These are phyloP conservation scores for Cavia porcellus DNA, from an alignment of 2,113 vertebrate genomes.

Conservation along the genomic window DNA sequence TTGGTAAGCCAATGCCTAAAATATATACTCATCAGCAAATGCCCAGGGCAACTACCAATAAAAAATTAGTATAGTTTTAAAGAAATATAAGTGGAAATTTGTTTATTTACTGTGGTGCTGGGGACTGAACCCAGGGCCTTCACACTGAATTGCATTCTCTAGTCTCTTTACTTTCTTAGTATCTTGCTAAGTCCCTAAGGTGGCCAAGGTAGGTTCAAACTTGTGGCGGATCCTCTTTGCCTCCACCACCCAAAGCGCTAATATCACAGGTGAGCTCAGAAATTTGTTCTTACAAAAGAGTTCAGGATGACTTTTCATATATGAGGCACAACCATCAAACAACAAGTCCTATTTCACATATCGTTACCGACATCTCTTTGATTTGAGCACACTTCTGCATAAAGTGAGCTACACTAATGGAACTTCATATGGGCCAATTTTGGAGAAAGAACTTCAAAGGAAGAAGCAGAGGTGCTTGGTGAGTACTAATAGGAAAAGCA, in stretches of 20 bases:
- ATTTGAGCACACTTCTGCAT: not conserved
- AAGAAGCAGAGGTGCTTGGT: conserved; percentile 55
- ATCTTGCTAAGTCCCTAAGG: not conserved
- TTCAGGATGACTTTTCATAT: conserved; percentile 39
- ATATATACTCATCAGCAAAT: not conserved
- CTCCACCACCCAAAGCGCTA: not conserved
- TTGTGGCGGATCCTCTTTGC: not conserved
- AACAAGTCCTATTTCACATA: not conserved
- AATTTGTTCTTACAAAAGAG: conserved; percentile 23
- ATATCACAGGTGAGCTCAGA: not conserved
- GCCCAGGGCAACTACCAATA: not conserved
- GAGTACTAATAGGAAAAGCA: not conserved
- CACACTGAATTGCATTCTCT: not conserved
- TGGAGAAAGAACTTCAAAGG: conserved; percentile 40
- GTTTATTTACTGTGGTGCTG: not conserved
- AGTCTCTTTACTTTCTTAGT: not conserved
- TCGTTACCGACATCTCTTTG: not conserved
- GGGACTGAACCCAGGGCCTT: not conserved
- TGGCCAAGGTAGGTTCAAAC: not conserved
- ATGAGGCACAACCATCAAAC: not conserved
- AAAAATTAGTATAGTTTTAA: conserved; percentile 17
- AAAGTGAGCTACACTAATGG: not conserved
- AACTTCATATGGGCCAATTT: not conserved
- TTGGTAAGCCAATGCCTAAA: conserved; percentile 8
- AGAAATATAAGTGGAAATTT: not conserved